Base-by-base conservation (phyloP, 1,140 invertebrate genomes). In the Episyrphus balteatus region DNA sequence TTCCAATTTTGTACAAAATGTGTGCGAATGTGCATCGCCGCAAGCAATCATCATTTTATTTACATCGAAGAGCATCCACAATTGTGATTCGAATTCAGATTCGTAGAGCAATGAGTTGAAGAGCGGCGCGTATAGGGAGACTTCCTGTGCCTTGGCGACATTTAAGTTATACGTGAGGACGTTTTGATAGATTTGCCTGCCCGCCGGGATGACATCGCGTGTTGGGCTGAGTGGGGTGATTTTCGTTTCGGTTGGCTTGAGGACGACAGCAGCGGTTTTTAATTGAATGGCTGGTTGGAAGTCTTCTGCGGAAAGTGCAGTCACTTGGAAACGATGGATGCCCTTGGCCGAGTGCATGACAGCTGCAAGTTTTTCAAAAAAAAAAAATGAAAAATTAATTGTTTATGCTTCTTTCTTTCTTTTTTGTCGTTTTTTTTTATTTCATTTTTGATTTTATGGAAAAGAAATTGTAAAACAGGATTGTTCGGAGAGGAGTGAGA, bases 31-130 rank as follows among this genome's bases (percentile, higher is more conserved):
- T 1, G 92, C 90, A 73, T 97, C 92, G 13, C 92, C 93, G 49
- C 80, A 79, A 43, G 77, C 78, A 47, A 97, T 68, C 17, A 86
- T 72, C 55, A 91, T 85, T 70, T 97, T 97, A 68, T 93, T 93
- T n/a, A 73, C 68, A 71, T 96, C 90, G 71, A 88, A 97, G 44
- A 98, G 59, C 83, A 96, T 90, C 92, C 93, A 97, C 58, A 97
- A 75, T 71, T 97, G 92, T 6, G 89, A 90, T 70, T 97, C 92
- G 67, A 86, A 95, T 70, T 95, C 90, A 5, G 84, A 86, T 70
- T 98, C 93, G 66, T 98, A 98, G 9, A 98, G 74, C 54, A 89
- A 74, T 61, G 92, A 81, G 66, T 83, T 89, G 10, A 98, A 74
- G 41, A 91, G 58, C 1, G 88, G 78, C 51, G 83, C 78, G 60